These are phyloP conservation scores for Aspiorhynchus laticeps DNA, from an alignment of 2,113 vertebrate species.

Conservation along the genomic window DNA sequence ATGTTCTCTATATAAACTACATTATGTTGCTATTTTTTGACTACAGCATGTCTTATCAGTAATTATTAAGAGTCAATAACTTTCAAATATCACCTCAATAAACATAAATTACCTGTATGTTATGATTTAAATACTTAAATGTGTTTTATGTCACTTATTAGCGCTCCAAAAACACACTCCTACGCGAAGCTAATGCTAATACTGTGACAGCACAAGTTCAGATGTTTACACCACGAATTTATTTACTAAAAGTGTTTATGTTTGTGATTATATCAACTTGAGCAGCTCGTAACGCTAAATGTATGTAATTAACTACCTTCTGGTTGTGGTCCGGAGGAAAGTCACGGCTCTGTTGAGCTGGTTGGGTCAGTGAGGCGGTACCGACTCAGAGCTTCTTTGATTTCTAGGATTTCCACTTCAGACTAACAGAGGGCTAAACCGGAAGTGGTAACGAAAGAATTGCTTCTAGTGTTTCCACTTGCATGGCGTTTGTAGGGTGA, in stretches of 20 bases:
- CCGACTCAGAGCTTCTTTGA: background rate
- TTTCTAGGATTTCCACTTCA: slow-evolving; percentile 8
- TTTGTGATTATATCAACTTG: background rate
- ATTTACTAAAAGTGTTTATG: background rate
- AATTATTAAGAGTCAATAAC: background rate
- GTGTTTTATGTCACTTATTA: background rate
- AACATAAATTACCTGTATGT: background rate
- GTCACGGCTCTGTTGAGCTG: background rate
- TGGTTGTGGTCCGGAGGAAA: background rate
- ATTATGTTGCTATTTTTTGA: background rate
- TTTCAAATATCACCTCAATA: background rate
- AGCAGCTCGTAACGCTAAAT: background rate
- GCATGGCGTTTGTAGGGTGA: background rate
- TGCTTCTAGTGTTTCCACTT: slow-evolving; percentile 1
- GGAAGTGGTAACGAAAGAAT: background rate
- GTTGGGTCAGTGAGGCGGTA: slow-evolving; percentile 7
- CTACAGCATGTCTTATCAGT: background rate
- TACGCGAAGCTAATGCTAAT: slow-evolving; percentile 31
- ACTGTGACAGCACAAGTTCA: slow-evolving; percentile 13
- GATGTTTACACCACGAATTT: background rate
- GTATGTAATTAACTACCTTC: slow-evolving; percentile 9
- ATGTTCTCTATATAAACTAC: background rate
- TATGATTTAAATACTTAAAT: background rate
- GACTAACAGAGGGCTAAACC: background rate
- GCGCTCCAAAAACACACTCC: background rate